These are phyloP conservation scores for Siniperca obscura DNA, from an alignment of 2,797 vertebrate species.

Conservation along the genomic window DNA sequence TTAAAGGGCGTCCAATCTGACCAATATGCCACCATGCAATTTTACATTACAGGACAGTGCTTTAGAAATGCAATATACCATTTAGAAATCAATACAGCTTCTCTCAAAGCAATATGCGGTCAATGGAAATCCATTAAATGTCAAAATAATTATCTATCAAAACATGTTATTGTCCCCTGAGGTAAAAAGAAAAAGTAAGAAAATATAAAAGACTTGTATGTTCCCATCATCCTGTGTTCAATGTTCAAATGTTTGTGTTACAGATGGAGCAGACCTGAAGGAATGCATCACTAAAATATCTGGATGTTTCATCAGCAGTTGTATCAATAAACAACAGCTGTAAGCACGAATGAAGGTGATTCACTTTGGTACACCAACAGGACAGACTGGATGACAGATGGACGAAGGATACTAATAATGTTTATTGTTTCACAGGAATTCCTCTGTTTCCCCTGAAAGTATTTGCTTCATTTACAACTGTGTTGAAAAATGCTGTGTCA, in stretches of 20 bases:
- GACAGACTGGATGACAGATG: constrained; percentile 26
- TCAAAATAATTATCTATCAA: not conserved
- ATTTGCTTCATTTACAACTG: constrained; percentile 34
- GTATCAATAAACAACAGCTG: constrained; percentile 25
- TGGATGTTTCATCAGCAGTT: not conserved
- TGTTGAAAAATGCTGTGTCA: constrained; percentile 64
- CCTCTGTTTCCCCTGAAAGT: constrained; percentile 35
- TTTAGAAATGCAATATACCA: constrained; percentile 17
- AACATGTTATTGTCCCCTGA: not conserved
- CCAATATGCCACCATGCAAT: not conserved
- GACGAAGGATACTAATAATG: constrained; percentile 3
- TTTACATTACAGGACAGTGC: not conserved
- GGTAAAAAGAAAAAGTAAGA: not conserved
- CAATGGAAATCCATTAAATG: not conserved
- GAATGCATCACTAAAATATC: not conserved
- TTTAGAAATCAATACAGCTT: constrained; percentile 38
- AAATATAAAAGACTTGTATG: not conserved
- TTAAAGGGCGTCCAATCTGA: constrained; percentile 2
- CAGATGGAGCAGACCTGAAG: not conserved
- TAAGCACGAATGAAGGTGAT: constrained; percentile 24
- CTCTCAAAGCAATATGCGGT: constrained; percentile 12
- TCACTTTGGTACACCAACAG: not conserved
- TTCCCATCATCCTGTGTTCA: not conserved
- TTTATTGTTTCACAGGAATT: constrained; percentile 38
- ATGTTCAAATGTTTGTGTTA: not conserved